Conservation (phyloP, 2,797 vertebrate species). For the Botia almorhae region DNA sequence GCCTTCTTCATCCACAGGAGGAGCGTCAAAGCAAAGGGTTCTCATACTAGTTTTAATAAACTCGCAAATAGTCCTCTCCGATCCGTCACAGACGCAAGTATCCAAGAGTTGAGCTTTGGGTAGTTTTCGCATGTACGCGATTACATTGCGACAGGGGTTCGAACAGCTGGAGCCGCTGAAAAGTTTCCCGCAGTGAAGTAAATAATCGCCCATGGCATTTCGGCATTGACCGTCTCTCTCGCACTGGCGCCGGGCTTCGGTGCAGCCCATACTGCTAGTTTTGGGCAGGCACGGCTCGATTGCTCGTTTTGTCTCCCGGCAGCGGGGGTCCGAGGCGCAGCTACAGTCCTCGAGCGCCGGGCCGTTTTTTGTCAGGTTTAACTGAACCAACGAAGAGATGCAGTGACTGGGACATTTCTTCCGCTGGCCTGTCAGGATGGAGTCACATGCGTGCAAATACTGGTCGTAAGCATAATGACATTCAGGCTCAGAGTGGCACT, state of each 20-base stretch:
- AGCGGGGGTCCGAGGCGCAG: constrained; percentile 85
- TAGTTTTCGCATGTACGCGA: constrained; percentile 90
- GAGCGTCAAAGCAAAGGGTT: constrained; percentile 86
- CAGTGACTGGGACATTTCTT: constrained; percentile 92
- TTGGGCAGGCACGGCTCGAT: constrained; percentile 95
- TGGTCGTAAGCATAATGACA: constrained; percentile 93
- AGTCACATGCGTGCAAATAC: constrained; percentile 87
- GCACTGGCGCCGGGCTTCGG: constrained; percentile 91
- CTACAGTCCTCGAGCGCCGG: constrained; percentile 93
- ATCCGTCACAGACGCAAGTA: constrained; percentile 92
- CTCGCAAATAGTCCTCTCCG: constrained; percentile 93
- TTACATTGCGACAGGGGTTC: constrained; percentile 87
- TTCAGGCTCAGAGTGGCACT: constrained; percentile 88
- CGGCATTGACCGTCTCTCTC: constrained; percentile 88
- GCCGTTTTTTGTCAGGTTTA: constrained; percentile 89
- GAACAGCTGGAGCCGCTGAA: constrained; percentile 94
- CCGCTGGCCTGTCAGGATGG: constrained; percentile 78
- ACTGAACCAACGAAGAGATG: constrained; percentile 93
- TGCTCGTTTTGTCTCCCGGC: constrained; percentile 86
- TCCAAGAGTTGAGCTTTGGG: constrained; percentile 92
- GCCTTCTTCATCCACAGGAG: constrained; percentile 67
- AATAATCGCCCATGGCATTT: constrained; percentile 84
- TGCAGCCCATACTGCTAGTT: constrained; percentile 90
- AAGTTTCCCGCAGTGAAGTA: constrained; percentile 90
- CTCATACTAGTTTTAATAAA: constrained; percentile 94